phyloP scores from a whole-genome alignment of 1,140 invertebrate genomes.

The Cyclargus thomasi region DNA sequence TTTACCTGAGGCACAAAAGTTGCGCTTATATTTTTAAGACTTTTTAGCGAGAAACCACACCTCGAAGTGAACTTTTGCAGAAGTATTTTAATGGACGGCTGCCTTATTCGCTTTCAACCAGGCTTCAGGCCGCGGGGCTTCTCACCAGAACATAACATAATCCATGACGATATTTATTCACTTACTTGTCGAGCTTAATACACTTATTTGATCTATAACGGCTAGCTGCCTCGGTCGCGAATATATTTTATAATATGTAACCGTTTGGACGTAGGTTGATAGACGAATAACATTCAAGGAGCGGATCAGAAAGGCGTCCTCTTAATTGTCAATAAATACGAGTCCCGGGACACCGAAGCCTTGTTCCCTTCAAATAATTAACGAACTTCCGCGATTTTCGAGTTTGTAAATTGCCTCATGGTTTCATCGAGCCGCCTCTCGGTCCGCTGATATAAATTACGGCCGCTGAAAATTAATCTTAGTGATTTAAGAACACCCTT shows the following conservation, averaged over 20 bases:
- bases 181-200: neutral
- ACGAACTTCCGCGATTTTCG: conserved; percentile 73
- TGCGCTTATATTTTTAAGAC: conserved; percentile 10
- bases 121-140: neutral
- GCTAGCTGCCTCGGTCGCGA: too few relatives aligned
- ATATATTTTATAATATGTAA: neutral
- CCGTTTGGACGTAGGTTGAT: conserved; percentile 9
- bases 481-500: conserved; percentile 56
- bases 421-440: conserved; percentile 63
- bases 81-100: neutral
- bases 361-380: conserved; percentile 65
- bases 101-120: neutral
- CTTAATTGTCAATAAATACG: conserved; percentile 72
- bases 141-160: neutral
- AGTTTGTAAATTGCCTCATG: conserved; percentile 73
- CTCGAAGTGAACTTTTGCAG: neutral
- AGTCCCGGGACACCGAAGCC: conserved; percentile 48
- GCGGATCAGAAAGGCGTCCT: conserved; percentile 53
- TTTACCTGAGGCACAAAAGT: conserved; percentile 12
- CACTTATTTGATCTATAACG: neutral
- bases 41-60: neutral
- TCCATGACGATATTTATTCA: too few relatives aligned
- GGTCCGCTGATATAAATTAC: conserved; percentile 68
- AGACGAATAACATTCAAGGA: conserved; percentile 47
- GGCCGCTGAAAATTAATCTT: conserved; percentile 67